Conservation (phyloP, 2,113 vertebrate genomes). For the Paedocypris sp. region DNA sequence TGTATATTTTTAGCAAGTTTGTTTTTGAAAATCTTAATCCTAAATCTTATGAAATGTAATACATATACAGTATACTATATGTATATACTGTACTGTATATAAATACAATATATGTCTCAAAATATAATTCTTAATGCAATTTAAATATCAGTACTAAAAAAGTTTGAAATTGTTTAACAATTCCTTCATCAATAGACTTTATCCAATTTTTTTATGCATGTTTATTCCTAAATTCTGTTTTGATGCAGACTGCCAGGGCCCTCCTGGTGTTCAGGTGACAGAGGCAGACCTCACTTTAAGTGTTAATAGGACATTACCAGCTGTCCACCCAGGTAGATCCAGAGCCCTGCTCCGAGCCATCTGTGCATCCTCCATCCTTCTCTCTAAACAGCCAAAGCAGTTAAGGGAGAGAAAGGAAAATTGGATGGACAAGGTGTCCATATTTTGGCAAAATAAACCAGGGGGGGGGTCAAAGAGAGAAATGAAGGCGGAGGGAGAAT, state of each 20-base stretch:
- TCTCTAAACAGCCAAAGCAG: not conserved
- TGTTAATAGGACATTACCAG: slow-evolving; percentile 31
- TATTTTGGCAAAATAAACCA: not conserved
- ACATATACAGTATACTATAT: too few relatives aligned
- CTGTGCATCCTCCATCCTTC: slow-evolving; percentile 25
- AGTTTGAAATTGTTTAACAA: too few relatives aligned
- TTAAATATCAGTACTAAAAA: too few relatives aligned
- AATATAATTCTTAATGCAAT: too few relatives aligned
- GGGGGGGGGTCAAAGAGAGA: not conserved
- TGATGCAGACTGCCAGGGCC: not conserved
- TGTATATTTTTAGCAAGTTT: too few relatives aligned
- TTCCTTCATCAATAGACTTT: not conserved
- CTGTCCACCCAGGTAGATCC: slow-evolving; percentile 34
- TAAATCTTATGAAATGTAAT: too few relatives aligned
- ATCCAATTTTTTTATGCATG: not conserved
- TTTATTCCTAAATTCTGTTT: slow-evolving; percentile 13
- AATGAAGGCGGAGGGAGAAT: not conserved
- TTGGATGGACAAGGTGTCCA: not conserved
- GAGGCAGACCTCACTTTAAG: slow-evolving; percentile 27
- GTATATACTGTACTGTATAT: too few relatives aligned
- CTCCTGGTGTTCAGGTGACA: slow-evolving; percentile 28
- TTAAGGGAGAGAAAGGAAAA: not conserved
- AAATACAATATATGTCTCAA: too few relatives aligned
- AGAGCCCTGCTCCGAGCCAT: slow-evolving; percentile 26
- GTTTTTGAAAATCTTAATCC: too few relatives aligned